Evolutionary conservation across 2,888 invertebrate species (phyloP), one percentile per base, ranked within the genome.

Genomic region (Platycheirus albimanus): DNA sequence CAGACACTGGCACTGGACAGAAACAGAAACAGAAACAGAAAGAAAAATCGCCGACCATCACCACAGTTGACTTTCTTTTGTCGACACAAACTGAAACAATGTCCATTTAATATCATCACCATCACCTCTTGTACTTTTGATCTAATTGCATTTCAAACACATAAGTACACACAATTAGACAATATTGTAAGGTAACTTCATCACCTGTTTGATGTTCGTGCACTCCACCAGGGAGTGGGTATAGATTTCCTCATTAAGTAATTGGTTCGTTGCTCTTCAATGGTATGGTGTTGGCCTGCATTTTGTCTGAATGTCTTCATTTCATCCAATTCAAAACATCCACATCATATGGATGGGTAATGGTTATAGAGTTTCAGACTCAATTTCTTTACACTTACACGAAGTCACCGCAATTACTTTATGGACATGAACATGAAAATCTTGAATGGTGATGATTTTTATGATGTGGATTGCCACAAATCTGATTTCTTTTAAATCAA

Each of bases 221-320:
- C 54, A 45, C n/a, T n/a, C n/a, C n/a, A n/a, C 63, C 61, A 71
- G 69, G 74, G 74, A 71, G 84, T 75, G 80, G 84, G 78, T 81
- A 58, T 84, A 54, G 64, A 71, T 77, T 79, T 66, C 67, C 81
- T 85, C 85, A 85, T 85, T 85, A 85, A 84, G 71, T 85, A 85
- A 85, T 85, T 85, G 85, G 66, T 71, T 70, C 36, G 52, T 69
- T 49, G 66, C 58, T n/a, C n/a, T n/a, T n/a, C n/a, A n/a, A n/a
- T n/a, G n/a, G n/a, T n/a, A n/a, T n/a, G n/a, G n/a, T 61, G 7
- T 33, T 70, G 69, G 54, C 75, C 51, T 74, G 77, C 38, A 66
- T 84, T 80, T 72, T 15, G 41, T 17, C 51, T 63, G 24, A 61
- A 78, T 24, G 24, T 24, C 30, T 33, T 33, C 8, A 8, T 24